Evolutionary conservation across 2,888 invertebrate species (phyloP), one percentile per base, ranked within the genome.

Genomic region (Temnothorax rugatulus): DNA sequence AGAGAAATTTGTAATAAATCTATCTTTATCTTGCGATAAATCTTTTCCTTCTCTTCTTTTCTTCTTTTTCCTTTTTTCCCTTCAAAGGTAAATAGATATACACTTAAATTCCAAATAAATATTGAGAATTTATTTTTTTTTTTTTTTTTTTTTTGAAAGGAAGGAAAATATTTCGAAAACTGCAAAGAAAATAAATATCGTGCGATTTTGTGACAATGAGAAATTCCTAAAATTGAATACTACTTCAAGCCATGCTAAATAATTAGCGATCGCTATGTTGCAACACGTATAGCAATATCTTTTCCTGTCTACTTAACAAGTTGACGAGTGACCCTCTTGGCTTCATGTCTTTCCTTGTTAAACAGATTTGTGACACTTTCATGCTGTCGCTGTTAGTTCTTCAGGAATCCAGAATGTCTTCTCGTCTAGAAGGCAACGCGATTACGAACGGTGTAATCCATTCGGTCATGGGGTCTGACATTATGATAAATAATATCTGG

Each of bases 401-500:
- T 59, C 52, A n/a, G 69, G 69, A 41, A 34, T 76, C 47, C 83
- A 88, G 84, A 11, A 86, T 75, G 87, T 88, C 89, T 89, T 87
- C 89, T 89, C 87, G 77, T 83, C 89, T 85, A 83, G 87, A 75
- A 71, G 69, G 66, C 29, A 86, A 75, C 75, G 57, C 84, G 47
- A 77, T 74, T 82, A 85, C 68, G 77, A 76, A 68, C 84, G 84
- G 85, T 86, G 74, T 89, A 91, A 91, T 89, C 86, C 87, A 71
- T 75, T 91, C 89, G 82, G 93, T 92, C 91, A 93, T 92, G 93
- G 87, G 91, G 91, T 89, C 91, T 84, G 84, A 75, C 90, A 92
- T 92, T 90, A 93, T 92, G 93, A 93, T 91, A 89, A 94, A 93
- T 94, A 93, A 94, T 93, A 93, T 93, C 92, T 90, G 92, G 91